Percentiles rank a stretch among this genome's conserved stretches.
phyloP scores from a whole-genome alignment of 2,888 invertebrate species.

The Empis stercorea region DNA sequence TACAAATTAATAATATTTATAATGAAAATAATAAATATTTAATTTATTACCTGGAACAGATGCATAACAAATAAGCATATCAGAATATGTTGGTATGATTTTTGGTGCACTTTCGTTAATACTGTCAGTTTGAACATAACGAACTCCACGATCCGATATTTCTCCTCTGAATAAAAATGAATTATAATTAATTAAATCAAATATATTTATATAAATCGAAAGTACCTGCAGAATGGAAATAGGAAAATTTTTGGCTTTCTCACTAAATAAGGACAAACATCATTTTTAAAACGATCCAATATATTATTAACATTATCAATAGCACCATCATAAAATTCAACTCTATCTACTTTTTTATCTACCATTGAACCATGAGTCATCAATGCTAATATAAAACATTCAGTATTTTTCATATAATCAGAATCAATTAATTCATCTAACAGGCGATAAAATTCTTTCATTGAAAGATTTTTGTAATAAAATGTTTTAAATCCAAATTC shows the following conservation, averaged over 20 bases:
- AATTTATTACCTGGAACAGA: conserved; percentile 42
- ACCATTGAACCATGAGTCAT: conserved; percentile 51
- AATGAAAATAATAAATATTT: not conserved
- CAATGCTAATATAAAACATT: conserved; percentile 50
- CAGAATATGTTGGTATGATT: conserved; percentile 36
- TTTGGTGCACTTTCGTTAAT: conserved; percentile 5
- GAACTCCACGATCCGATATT: conserved; percentile 26
- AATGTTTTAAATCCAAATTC: conserved; percentile 43
- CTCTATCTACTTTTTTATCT: conserved; percentile 39
- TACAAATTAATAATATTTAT: not conserved
- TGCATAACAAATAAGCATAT: conserved; percentile 53
- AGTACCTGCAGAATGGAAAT: conserved; percentile 56
- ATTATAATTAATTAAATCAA: not conserved
- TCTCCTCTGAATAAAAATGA: conserved; percentile 24
- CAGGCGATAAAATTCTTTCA: conserved; percentile 34
- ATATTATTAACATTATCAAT: conserved; percentile 41
- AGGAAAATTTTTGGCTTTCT: conserved; percentile 60
- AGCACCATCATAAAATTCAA: conserved; percentile 45
- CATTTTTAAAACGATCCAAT: conserved; percentile 45
- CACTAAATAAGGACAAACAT: conserved; percentile 39
- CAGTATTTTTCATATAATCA: conserved; percentile 36
- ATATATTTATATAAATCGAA: not conserved
- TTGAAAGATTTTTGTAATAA: conserved; percentile 22
- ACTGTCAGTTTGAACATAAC: conserved; percentile 15
- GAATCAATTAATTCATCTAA: conserved; percentile 36